Percentiles rank a stretch among this genome's conserved stretches.
These are phyloP conservation scores for Trichonephila clavata DNA, from an alignment of 1,140 invertebrate genomes.

Conservation along the genomic window DNA sequence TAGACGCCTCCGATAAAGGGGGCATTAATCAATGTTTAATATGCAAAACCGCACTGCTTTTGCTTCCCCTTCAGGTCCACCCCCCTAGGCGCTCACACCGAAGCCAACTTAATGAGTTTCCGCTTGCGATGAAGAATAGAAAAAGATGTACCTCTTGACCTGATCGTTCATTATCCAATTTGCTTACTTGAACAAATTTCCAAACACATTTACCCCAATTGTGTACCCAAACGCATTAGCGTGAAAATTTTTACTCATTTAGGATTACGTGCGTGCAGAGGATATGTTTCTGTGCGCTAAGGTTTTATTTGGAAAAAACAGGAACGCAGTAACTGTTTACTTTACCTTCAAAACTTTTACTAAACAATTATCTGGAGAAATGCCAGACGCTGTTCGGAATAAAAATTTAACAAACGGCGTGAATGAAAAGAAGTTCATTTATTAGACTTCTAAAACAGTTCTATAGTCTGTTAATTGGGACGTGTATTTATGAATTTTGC, in stretches of 20 bases:
- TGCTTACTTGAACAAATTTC: conserved; percentile 46
- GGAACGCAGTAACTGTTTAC: background rate
- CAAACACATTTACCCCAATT: conserved; percentile 17
- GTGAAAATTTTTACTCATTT: conserved; percentile 16
- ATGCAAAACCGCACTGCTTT: conserved; percentile 70
- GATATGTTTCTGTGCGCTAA: background rate
- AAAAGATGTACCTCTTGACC: conserved; percentile 66
- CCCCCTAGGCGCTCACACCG: background rate
- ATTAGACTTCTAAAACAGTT: background rate
- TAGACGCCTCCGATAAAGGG: conserved; percentile 68
- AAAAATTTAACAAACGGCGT: conserved; percentile 4
- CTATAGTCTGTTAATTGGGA: background rate
- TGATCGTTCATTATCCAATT: conserved; percentile 66
- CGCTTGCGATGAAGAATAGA: conserved; percentile 45
- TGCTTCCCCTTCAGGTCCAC: background rate
- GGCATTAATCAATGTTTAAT: conserved; percentile 74
- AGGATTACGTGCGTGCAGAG: background rate
- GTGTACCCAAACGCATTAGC: conserved; percentile 18
- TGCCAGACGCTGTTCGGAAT: conserved; percentile 13
- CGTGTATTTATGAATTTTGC: conserved; percentile 17
- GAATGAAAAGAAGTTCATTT: conserved; percentile 18
- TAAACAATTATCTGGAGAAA: conserved; percentile 31
- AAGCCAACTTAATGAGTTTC: conserved; percentile 56
- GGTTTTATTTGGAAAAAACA: background rate
- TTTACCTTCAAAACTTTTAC: conserved; percentile 14